Conservation (phyloP, 2,113 vertebrate species). For the Clupea harengus region DNA sequence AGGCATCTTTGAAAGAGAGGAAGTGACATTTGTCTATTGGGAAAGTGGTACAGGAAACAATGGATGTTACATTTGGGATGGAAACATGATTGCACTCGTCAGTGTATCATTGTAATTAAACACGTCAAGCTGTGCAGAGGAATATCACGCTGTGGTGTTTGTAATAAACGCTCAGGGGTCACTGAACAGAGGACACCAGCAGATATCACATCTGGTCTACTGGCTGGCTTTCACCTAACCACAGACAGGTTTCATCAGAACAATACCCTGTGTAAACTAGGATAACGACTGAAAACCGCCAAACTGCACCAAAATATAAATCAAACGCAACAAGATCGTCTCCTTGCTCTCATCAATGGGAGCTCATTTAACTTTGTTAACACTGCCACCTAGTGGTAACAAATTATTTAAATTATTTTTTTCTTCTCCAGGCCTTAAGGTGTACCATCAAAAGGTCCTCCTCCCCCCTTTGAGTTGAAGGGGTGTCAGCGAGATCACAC, state of each 20-base stretch:
- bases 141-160: not conserved
- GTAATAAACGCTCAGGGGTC: not conserved
- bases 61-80: not conserved
- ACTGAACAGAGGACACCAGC: not conserved
- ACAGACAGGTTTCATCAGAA: not conserved
- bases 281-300: not conserved
- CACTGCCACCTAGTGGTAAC: constrained; percentile 37
- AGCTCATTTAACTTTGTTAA: constrained; percentile 19
- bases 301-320: not conserved
- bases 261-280: not conserved
- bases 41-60: not conserved
- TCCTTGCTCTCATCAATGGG: not conserved
- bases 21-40: not conserved
- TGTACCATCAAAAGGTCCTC: not conserved
- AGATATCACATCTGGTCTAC: not conserved
- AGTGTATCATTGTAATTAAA: not conserved
- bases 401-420: not conserved
- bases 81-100: not conserved
- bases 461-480: constrained; percentile 1
- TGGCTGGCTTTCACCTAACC: not conserved
- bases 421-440: not conserved
- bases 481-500: not conserved
- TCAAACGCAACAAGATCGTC: not conserved
- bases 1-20: not conserved
- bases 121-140: not conserved